Base-by-base conservation (phyloP, 2,797 vertebrate species). In the Syngnathus rostellatus region DNA sequence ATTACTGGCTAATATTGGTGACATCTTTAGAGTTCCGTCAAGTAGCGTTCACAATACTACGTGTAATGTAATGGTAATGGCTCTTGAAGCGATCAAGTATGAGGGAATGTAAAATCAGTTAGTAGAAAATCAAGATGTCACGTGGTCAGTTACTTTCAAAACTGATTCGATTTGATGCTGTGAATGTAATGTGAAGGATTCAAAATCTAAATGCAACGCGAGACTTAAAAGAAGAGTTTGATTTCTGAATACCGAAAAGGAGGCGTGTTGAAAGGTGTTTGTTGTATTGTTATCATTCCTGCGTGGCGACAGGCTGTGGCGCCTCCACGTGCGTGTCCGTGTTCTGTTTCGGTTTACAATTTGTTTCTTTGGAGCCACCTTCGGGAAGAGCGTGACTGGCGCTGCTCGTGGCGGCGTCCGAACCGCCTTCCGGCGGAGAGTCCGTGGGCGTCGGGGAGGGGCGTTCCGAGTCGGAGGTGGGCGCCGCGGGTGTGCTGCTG, bases 371-470 rank as follows among this genome's bases (percentile, higher is more conserved):
- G 8, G 71, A 61, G 37, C 7, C 68, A 57, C 23, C 16, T 37
- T 58, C 7, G 25, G 71, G 5, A 69, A 48, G 65, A 17, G n/a
- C 19, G 8, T 54, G 37, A 37, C 68, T 71, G 40, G 16, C 6
- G 23, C 12, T 12, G 48, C 17, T n/a, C 2, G 63, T 19, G 67
- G 12, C 41, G 23, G 53, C 66, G 67, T 81, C 63, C 12, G 25
- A 39, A 64, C 66, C 17, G 23, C 65, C 62, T 14, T 69, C 84
- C 61, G 64, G 68, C 38, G 69, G 53, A 64, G 73, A 81, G 83
- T 90, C 86, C 16, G 77, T 83, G 5, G 84, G 86, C 1, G 85
- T 82, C 0, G 86, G 87, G 4, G 87, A 86, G 4, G 85, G 85
- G 2, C 84, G 87, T 50, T 86, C 83, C 0, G 83, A 80, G 67